Evolutionary conservation across 2,797 vertebrate species (phyloP).

Genomic region (Apodemus agrarius): DNA sequence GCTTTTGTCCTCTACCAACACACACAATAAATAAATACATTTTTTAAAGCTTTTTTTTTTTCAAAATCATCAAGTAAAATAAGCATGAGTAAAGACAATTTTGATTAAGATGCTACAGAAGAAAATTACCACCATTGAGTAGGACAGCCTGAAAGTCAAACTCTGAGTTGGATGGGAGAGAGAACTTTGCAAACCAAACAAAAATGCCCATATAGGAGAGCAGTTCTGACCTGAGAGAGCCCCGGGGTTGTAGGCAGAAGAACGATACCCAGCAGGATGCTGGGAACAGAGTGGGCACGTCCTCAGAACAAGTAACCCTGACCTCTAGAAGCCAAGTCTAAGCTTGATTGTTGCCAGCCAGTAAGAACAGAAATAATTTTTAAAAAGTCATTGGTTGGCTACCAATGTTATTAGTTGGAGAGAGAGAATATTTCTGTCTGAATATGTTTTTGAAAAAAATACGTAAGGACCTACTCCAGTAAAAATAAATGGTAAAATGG

Average conservation of each 20-base stretch:
- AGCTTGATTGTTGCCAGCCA: neutral
- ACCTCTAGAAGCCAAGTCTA: neutral
- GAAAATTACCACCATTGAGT: neutral
- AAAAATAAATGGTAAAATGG: neutral
- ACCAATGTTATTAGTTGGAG: neutral
- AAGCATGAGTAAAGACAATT: neutral
- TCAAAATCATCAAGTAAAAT: neutral
- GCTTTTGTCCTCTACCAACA: neutral
- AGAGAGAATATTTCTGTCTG: neutral
- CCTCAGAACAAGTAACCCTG: neutral
- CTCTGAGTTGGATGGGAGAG: neutral
- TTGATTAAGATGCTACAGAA: neutral
- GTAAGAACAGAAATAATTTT: neutral
- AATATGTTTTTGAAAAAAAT: neutral
- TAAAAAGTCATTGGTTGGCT: neutral
- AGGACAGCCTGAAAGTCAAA: neutral
- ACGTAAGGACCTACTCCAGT: conserved; percentile 14
- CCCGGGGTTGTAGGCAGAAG: rapidly evolving
- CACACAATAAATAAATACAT: neutral
- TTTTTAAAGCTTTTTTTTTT: neutral
- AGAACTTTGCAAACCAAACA: neutral
- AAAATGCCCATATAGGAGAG: neutral
- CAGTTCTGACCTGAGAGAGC: neutral
- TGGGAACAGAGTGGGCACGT: neutral
- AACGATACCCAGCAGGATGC: neutral